Percentiles rank a stretch among this genome's conserved stretches.
Evolutionary conservation across 1,140 invertebrate species (phyloP).

Genomic region (Sycobia sp.): DNA sequence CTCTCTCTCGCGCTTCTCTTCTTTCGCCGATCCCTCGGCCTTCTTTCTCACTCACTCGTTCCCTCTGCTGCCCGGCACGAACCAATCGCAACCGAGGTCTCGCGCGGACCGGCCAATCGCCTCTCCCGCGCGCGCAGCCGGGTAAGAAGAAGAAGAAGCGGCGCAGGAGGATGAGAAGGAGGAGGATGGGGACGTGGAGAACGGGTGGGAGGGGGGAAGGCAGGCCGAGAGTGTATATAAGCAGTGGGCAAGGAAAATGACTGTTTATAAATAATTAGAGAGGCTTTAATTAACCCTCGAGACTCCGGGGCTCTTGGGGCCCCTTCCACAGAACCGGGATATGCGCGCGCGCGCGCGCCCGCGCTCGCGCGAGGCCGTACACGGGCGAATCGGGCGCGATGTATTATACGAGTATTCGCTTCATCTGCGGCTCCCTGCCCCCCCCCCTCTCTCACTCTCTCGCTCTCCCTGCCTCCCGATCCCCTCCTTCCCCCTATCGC

Average conservation of each 20-base stretch:
- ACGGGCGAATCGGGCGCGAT: no score
- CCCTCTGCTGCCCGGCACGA: no score
- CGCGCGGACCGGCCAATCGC: conserved; percentile 36
- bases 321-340: neutral
- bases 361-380: no score
- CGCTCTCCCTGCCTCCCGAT: neutral
- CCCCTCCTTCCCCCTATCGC: neutral
- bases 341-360: no score
- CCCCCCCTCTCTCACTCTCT: neutral
- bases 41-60: no score
- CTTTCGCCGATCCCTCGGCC: conserved; percentile 6
- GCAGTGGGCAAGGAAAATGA: conserved; percentile 56
- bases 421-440: no score
- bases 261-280: conserved; percentile 64
- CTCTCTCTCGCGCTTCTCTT: no score
- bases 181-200: neutral
- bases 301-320: conserved; percentile 46
- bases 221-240: no score
- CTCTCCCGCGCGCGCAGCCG: conserved; percentile 31
- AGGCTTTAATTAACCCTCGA: conserved; percentile 61
- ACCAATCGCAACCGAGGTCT: conserved; percentile 35
- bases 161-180: neutral
- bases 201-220: no score
- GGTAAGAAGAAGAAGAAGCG: neutral
- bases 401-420: no score